These are phyloP conservation scores for Ericerus pela DNA, from an alignment of 1,140 invertebrate species.

Conservation along the genomic window DNA sequence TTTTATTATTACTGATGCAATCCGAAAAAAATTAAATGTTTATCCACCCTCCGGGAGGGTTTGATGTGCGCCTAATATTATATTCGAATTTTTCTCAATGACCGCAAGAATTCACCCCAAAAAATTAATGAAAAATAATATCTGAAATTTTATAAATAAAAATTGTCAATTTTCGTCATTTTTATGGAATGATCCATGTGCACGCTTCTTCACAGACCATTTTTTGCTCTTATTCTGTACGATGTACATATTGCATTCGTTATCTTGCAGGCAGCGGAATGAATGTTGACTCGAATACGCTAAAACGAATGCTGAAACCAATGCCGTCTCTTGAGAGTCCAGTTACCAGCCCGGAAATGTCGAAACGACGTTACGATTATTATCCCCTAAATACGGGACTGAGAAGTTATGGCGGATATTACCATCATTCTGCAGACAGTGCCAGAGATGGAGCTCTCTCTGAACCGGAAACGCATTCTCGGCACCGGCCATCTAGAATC, in stretches of 20 bases:
- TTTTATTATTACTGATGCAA: too few species aligned
- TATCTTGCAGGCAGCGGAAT: conserved; percentile 26
- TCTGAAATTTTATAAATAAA: too few species aligned
- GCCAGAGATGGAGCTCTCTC: conserved; percentile 37
- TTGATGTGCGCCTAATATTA: too few species aligned
- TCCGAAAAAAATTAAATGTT: too few species aligned
- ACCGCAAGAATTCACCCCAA: too few species aligned
- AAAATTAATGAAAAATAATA: too few species aligned
- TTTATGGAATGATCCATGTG: too few species aligned
- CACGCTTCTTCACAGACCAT: background rate
- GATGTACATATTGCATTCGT: background rate
- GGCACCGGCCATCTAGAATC: conserved; percentile 27
- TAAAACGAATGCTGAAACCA: conserved; percentile 86
- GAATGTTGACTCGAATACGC: conserved; percentile 61
- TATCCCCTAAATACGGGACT: background rate
- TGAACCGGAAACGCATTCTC: conserved; percentile 35
- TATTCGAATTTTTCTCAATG: too few species aligned
- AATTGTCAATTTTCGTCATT: too few species aligned
- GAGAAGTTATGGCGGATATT: conserved; percentile 16
- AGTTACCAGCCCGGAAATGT: conserved; percentile 75
- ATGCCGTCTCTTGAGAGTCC: conserved; percentile 74
- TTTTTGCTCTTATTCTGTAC: background rate
- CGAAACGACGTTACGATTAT: conserved; percentile 39
- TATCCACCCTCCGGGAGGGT: too few species aligned
- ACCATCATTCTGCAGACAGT: conserved; percentile 36